Percentiles rank a stretch among this genome's conserved stretches.
Conservation (phyloP, 2,797 vertebrate genomes). For the Paratrypauchen microcephalus region DNA sequence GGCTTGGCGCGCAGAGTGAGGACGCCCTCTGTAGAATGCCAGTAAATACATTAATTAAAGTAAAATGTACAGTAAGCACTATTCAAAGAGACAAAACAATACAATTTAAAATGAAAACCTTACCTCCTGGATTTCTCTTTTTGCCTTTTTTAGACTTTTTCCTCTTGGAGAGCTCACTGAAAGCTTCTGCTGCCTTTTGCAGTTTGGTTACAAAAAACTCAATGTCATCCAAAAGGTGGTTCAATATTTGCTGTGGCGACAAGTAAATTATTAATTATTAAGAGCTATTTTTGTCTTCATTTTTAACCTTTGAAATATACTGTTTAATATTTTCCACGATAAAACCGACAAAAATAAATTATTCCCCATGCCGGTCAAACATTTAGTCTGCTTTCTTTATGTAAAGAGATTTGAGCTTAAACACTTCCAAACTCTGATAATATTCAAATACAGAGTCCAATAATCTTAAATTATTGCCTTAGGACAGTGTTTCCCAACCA, state of each 20-base stretch:
- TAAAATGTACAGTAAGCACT: background rate
- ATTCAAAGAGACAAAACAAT: background rate
- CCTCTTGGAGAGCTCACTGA: conserved; percentile 86
- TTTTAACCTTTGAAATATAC: background rate
- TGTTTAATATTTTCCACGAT: conserved; percentile 1
- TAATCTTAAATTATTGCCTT: no score
- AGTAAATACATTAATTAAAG: background rate
- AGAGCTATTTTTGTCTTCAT: background rate
- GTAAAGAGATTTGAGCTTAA: conserved; percentile 46
- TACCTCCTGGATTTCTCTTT: conserved; percentile 91
- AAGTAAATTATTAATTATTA: background rate
- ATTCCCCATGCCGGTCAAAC: background rate
- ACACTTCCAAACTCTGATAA: conserved; percentile 29
- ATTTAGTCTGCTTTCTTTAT: conserved; percentile 18
- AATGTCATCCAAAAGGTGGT: conserved; percentile 96
- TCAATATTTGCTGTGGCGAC: conserved; percentile 89
- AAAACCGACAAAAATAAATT: background rate
- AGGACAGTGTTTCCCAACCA: no score
- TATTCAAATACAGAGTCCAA: conserved; percentile 16
- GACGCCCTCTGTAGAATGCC: conserved; percentile 86
- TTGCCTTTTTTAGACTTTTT: conserved; percentile 90
- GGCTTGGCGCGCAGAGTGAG: conserved; percentile 91
- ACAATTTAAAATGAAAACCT: background rate
- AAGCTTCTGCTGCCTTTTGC: conserved; percentile 93
- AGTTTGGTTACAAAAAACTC: conserved; percentile 94